A percentile compares a stretch with the other conserved stretches of the same genome.
These are phyloP conservation scores for Erethizon dorsatum DNA, from an alignment of 2,797 vertebrate species.

Conservation along the genomic window DNA sequence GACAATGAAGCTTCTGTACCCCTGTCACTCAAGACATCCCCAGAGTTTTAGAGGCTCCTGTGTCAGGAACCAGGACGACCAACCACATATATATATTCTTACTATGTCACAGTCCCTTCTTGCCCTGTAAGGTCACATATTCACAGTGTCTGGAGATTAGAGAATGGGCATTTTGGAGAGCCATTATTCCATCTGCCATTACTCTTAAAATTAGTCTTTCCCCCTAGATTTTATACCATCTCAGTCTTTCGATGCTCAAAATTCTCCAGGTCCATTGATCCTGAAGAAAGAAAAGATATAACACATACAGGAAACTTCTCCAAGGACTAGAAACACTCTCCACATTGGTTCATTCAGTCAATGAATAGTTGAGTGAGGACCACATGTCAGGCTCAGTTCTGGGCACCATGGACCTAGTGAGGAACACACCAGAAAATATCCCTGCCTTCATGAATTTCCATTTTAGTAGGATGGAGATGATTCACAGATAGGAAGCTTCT, in stretches of 20 bases:
- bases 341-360: neutral
- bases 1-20: neutral
- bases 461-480: neutral
- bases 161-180: neutral
- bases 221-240: neutral
- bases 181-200: neutral
- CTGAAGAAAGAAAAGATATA: constrained; percentile 20
- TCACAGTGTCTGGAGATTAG: neutral
- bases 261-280: neutral
- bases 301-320: neutral
- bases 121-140: neutral
- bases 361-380: neutral
- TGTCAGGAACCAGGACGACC: neutral
- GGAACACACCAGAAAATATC: neutral
- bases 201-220: neutral
- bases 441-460: neutral
- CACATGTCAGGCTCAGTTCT: neutral
- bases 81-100: neutral
- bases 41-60: neutral
- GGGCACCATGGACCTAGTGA: neutral
- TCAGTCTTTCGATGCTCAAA: neutral
- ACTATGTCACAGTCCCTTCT: neutral
- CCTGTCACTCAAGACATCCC: neutral
- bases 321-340: neutral
- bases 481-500: neutral